Conservation (phyloP, 2,113 vertebrate species). For the Tachysurus vachellii region DNA sequence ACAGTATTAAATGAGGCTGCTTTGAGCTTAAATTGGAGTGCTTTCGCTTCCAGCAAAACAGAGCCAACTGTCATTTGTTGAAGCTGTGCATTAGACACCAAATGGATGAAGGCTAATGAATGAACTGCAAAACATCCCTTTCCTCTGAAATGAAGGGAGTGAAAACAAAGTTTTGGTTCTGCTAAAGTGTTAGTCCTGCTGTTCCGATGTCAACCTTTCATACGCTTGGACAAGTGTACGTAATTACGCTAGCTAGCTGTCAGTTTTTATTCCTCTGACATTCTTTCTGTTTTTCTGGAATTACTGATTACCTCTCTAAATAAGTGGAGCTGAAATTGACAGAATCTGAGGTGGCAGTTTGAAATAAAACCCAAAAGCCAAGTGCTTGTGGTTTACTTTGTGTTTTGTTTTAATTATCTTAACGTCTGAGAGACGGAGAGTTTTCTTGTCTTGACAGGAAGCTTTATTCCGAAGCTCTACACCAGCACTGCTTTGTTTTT, state of each 20-base stretch:
- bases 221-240: constrained; percentile 25
- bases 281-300: constrained; percentile 17
- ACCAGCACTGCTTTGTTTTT: not conserved
- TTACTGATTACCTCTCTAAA: constrained; percentile 15
- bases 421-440: constrained; percentile 35
- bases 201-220: constrained; percentile 34
- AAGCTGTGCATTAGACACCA: constrained; percentile 28
- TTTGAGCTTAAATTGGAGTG: constrained; percentile 2
- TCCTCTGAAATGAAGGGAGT: not conserved
- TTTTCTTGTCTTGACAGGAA: not conserved
- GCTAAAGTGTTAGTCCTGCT: constrained; percentile 16
- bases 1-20: constrained; percentile 4
- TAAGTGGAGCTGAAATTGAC: constrained; percentile 40
- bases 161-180: constrained; percentile 27
- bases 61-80: constrained; percentile 27
- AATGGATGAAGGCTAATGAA: constrained; percentile 33
- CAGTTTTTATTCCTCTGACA: constrained; percentile 35
- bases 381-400: not conserved
- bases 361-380: constrained; percentile 38
- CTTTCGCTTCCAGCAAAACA: constrained; percentile 1
- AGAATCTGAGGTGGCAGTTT: constrained; percentile 38
- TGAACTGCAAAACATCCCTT: constrained; percentile 2
- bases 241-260: constrained; percentile 51
- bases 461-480: not conserved
- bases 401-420: not conserved